Percentiles rank a stretch among this genome's conserved stretches.
phyloP scores from a whole-genome alignment of 2,797 vertebrate genomes.

The Molossus molossus region DNA sequence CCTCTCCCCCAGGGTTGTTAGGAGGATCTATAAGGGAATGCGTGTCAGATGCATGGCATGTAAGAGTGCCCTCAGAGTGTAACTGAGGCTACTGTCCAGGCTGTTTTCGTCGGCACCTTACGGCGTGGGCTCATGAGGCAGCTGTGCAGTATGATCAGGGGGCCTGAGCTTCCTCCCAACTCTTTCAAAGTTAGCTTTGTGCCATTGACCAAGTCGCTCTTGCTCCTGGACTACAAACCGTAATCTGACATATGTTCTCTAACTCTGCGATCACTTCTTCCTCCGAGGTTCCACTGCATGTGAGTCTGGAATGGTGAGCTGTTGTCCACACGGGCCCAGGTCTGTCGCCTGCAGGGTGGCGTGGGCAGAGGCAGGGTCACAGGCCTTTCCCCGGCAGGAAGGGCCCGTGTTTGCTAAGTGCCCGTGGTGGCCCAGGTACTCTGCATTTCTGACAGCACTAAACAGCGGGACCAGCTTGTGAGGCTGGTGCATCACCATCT shows the following conservation, averaged over 20 bases:
- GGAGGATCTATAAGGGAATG: background rate
- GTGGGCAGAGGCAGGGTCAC: too few species aligned
- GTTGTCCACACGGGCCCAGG: too few species aligned
- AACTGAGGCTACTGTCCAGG: background rate
- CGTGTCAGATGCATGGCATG: background rate
- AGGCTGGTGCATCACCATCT: background rate
- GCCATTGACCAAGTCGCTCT: background rate
- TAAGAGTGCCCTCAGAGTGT: background rate
- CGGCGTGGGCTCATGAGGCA: background rate
- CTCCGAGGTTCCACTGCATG: background rate
- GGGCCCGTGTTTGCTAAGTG: background rate
- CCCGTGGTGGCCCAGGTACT: background rate
- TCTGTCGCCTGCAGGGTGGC: too few species aligned
- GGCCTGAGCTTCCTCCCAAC: background rate
- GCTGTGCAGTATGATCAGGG: background rate
- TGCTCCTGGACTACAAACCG: background rate
- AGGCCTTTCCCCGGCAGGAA: too few species aligned
- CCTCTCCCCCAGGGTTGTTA: background rate
- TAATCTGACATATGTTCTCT: background rate
- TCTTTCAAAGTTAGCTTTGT: conserved; percentile 1
- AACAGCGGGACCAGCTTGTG: background rate
- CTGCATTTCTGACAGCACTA: background rate
- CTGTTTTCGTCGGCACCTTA: background rate
- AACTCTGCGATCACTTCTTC: conserved; percentile 6
- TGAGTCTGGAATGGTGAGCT: too few species aligned